Evolutionary conservation across 2,113 vertebrate genomes (phyloP).

Genomic region (Chloebia gouldiae): DNA sequence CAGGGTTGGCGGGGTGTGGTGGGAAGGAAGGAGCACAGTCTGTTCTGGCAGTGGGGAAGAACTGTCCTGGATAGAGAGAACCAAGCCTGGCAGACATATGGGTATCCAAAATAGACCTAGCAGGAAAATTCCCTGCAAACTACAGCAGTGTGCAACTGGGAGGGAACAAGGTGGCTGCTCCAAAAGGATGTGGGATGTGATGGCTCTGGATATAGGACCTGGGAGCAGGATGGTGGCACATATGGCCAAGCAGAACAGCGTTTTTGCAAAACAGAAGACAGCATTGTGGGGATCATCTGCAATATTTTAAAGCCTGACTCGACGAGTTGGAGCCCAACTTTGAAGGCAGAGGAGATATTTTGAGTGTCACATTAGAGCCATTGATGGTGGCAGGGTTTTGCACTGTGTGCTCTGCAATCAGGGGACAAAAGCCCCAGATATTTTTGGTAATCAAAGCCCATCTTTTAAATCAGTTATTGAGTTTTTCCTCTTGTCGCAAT

Average conservation of each 20-base stretch:
- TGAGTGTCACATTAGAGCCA: not conserved
- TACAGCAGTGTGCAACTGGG: not conserved
- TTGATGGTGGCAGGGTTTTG: conserved; percentile 8
- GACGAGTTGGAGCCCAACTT: not conserved
- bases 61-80: not conserved
- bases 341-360: not conserved
- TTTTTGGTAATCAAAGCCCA: conserved; percentile 55
- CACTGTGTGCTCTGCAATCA: not conserved
- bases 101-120: not conserved
- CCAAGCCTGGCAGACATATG: not conserved
- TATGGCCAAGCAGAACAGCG: not conserved
- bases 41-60: not conserved
- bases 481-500: conserved; percentile 24
- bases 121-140: not conserved
- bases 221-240: not conserved
- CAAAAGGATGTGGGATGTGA: not conserved
- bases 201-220: not conserved
- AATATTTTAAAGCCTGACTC: not conserved
- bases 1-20: not conserved
- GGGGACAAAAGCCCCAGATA: conserved; percentile 26
- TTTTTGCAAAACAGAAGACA: not conserved
- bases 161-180: not conserved
- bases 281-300: not conserved
- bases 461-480: conserved; percentile 40
- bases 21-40: not conserved